phyloP scores from a whole-genome alignment of 2,888 invertebrate species.

The Emmelina monodactyla region DNA sequence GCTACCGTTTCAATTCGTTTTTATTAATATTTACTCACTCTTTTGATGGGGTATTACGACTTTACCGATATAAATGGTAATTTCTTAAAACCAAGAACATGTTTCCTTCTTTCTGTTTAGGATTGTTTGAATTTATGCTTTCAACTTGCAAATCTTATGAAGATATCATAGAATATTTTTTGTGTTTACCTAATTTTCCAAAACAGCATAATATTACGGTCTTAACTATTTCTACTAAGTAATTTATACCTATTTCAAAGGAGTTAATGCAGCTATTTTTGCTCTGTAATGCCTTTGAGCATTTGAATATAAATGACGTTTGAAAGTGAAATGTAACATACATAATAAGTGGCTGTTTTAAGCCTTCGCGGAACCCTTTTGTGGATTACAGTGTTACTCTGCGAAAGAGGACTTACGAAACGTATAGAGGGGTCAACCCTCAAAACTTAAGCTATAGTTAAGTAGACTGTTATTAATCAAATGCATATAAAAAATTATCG shows the following conservation, averaged over 20 bases:
- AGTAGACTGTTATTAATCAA: too few species aligned
- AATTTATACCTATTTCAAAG: slow-evolving; percentile 30
- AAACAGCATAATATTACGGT: too few species aligned
- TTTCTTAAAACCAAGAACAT: neutral
- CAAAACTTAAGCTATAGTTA: too few species aligned
- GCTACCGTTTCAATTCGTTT: slow-evolving; percentile 51
- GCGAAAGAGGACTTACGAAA: neutral
- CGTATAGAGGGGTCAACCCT: slow-evolving; percentile 17
- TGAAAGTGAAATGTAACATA: slow-evolving; percentile 68
- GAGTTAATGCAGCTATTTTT: slow-evolving; percentile 61
- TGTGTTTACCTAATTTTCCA: too few species aligned
- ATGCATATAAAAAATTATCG: too few species aligned
- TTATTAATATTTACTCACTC: slow-evolving; percentile 45
- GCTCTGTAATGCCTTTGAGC: slow-evolving; percentile 63
- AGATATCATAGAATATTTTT: too few species aligned
- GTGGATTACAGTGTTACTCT: slow-evolving; percentile 41
- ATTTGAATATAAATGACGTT: slow-evolving; percentile 68
- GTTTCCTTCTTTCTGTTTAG: too few species aligned
- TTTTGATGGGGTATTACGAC: slow-evolving; percentile 19
- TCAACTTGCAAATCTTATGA: too few species aligned
- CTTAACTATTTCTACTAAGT: too few species aligned
- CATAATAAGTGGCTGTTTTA: slow-evolving; percentile 68
- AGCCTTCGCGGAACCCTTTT: slow-evolving; percentile 63
- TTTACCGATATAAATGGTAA: slow-evolving; percentile 1
- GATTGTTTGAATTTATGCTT: too few species aligned